These are phyloP conservation scores for Caenorhabditis sp. DNA, from an alignment of 2,888 invertebrate genomes.

Conservation along the genomic window DNA sequence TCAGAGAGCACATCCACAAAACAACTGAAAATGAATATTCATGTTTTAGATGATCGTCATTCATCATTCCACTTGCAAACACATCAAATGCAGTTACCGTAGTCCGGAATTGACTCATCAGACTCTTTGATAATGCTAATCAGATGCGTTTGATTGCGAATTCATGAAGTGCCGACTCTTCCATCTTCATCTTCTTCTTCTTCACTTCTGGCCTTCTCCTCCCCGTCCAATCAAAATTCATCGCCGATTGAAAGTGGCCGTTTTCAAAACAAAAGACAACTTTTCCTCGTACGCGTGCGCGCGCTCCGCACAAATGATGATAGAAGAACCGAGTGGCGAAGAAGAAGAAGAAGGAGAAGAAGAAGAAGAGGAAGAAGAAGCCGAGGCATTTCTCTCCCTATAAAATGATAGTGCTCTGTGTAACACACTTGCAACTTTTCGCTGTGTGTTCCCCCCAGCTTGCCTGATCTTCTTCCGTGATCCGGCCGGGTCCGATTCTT, in stretches of 20 bases:
- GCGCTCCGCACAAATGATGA: conserved; percentile 32
- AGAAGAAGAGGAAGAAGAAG: conserved; percentile 21
- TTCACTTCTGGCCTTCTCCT: conserved; percentile 1
- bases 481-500: too few relatives aligned
- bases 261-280: conserved; percentile 58
- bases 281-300: conserved; percentile 29
- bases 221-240: conserved; percentile 54
- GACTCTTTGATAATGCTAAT: neutral
- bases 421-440: conserved; percentile 51
- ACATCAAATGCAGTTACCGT: too few relatives aligned
- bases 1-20: too few relatives aligned
- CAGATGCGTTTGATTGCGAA: conserved; percentile 4
- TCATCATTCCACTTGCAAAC: too few relatives aligned
- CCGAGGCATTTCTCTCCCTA: conserved; percentile 32
- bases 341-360: conserved; percentile 21
- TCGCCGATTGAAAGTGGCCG: conserved; percentile 36
- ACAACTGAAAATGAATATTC: too few relatives aligned
- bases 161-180: conserved; percentile 6
- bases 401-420: conserved; percentile 55
- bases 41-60: too few relatives aligned
- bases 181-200: conserved; percentile 11
- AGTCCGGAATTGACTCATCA: neutral
- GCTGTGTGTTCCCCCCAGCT: conserved; percentile 5
- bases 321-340: conserved; percentile 16
- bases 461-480: conserved; percentile 15